Conservation (phyloP, 2,888 invertebrate species). For the Lymantria dispar region DNA sequence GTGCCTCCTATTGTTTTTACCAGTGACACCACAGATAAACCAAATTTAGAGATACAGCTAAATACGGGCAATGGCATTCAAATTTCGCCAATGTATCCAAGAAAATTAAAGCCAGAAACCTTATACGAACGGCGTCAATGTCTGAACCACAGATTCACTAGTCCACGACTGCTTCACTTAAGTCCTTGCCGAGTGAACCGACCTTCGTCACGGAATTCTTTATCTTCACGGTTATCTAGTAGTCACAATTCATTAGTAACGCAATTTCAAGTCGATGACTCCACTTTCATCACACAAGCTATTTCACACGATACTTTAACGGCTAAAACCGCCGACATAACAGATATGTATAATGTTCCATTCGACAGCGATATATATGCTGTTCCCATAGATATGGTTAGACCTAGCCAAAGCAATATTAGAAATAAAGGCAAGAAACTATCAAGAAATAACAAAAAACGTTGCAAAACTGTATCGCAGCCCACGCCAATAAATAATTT, state of each 20-base stretch:
- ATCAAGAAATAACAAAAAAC: constrained; percentile 62
- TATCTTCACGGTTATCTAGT: constrained; percentile 90
- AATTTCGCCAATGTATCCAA: constrained; percentile 64
- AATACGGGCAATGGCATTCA: constrained; percentile 16
- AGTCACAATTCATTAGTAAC: constrained; percentile 92
- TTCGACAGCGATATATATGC: constrained; percentile 95
- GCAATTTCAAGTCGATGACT: constrained; percentile 90
- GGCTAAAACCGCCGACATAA: constrained; percentile 87
- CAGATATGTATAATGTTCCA: constrained; percentile 93
- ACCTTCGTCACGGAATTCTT: constrained; percentile 89
- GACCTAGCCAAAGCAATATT: constrained; percentile 73
- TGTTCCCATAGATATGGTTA: constrained; percentile 91
- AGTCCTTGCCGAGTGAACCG: constrained; percentile 84
- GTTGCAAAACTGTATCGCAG: constrained; percentile 60
- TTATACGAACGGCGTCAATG: constrained; percentile 69
- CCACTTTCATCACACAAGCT: constrained; percentile 93
- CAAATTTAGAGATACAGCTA: constrained; percentile 43
- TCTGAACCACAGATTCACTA: constrained; percentile 67
- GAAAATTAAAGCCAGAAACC: constrained; percentile 62
- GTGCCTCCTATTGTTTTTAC: constrained; percentile 52
- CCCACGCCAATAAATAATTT: constrained; percentile 41
- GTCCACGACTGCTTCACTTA: constrained; percentile 80
- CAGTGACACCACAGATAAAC: constrained; percentile 43
- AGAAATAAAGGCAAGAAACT: constrained; percentile 66
- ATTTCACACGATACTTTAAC: constrained; percentile 92